Evolutionary conservation across 1,140 invertebrate genomes (phyloP).

Genomic region (Drosophila persimilis): DNA sequence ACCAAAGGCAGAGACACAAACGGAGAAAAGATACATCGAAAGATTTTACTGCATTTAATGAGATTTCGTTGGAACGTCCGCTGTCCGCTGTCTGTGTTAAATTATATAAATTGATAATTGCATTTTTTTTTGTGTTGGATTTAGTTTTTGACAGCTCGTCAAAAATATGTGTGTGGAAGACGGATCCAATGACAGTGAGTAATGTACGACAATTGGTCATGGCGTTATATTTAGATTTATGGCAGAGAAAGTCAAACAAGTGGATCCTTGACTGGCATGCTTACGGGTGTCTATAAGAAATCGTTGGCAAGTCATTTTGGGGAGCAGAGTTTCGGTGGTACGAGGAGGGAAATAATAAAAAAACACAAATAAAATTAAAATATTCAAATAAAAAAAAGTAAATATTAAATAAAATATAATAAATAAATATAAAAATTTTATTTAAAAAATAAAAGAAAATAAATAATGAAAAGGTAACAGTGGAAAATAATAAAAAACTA

Average conservation of each 20-base stretch:
- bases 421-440: no score
- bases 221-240: constrained; percentile 12
- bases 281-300: no score
- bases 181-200: constrained; percentile 45
- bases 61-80: constrained; percentile 19
- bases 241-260: constrained; percentile 8
- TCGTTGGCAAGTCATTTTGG: no score
- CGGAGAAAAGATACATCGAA: constrained; percentile 45
- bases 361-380: no score
- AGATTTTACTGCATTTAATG: constrained; percentile 50
- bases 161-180: constrained; percentile 13
- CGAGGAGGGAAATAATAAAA: no score
- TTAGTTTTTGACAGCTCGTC: constrained; percentile 53
- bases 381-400: no score
- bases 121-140: constrained; percentile 16
- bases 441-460: no score
- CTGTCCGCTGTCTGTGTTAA: constrained; percentile 26
- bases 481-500: no score
- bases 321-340: no score
- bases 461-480: no score
- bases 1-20: constrained; percentile 12
- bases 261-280: constrained; percentile 3
- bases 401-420: no score
- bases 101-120: constrained; percentile 67
- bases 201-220: constrained; percentile 23